Evolutionary conservation across 2,888 invertebrate genomes (phyloP).

Genomic region (Himalopsyche japonica): DNA sequence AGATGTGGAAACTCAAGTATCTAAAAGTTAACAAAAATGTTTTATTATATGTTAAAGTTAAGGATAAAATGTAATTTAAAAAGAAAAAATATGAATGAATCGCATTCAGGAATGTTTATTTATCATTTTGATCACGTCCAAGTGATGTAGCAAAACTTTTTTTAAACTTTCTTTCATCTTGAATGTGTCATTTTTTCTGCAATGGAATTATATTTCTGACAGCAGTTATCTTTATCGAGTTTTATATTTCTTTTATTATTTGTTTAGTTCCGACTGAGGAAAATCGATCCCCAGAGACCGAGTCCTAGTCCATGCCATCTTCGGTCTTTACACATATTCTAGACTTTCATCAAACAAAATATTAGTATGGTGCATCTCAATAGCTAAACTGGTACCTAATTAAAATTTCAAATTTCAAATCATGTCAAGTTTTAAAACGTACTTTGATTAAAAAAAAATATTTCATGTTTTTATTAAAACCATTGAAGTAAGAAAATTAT

Average conservation of each 20-base stretch:
- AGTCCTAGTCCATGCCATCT: background rate
- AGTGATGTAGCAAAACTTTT: background rate
- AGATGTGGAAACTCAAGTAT: too few relatives aligned
- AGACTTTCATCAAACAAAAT: background rate
- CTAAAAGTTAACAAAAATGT: too few relatives aligned
- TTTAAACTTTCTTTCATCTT: background rate
- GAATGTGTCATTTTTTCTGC: background rate
- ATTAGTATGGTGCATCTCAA: too few relatives aligned
- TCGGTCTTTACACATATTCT: background rate
- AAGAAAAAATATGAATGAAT: background rate
- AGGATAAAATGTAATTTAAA: too few relatives aligned
- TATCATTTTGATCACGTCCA: background rate
- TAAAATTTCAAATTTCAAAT: too few relatives aligned
- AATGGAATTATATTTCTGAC: background rate
- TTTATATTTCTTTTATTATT: background rate
- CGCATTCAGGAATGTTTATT: background rate
- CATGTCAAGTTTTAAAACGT: too few relatives aligned
- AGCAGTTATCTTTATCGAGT: background rate
- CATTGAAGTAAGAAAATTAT: too few relatives aligned
- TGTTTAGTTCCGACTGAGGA: background rate
- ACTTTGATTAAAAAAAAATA: too few relatives aligned
- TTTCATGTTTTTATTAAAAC: too few relatives aligned
- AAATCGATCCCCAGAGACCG: background rate
- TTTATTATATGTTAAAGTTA: too few relatives aligned
- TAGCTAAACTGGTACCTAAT: too few relatives aligned